Conservation (phyloP, 92 coral and sea anemone genomes). For the Hydrozoanthus gracilis region DNA sequence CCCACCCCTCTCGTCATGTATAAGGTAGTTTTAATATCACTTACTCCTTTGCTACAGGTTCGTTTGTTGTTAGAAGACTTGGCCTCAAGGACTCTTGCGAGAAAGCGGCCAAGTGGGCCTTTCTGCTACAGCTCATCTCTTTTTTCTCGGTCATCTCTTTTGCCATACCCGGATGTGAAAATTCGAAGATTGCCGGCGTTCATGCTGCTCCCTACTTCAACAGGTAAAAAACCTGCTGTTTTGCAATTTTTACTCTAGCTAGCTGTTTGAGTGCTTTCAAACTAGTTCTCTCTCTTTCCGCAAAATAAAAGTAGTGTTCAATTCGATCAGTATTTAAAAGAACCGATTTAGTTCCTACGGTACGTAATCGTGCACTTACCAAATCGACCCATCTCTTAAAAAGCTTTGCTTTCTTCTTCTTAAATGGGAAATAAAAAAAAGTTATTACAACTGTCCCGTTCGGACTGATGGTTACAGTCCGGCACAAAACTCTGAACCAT, state of each 20-base stretch:
- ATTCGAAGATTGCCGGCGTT: conserved; percentile 13
- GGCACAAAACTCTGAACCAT: no score
- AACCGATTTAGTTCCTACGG: no score
- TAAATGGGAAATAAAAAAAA: no score
- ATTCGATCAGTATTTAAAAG: no score
- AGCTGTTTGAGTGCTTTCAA: neutral
- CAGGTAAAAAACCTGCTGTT: conserved; percentile 1
- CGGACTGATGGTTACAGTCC: no score
- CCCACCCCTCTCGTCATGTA: no score
- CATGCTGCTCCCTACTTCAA: conserved; percentile 16
- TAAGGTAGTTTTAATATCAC: neutral
- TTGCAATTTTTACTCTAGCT: neutral
- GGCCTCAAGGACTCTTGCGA: conserved; percentile 25
- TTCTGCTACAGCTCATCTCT: neutral
- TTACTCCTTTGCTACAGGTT: neutral
- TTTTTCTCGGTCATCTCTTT: neutral
- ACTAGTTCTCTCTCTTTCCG: neutral
- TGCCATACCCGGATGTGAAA: conserved; percentile 37
- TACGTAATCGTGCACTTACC: no score
- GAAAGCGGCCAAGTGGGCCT: conserved; percentile 36
- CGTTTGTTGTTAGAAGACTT: conserved; percentile 25
- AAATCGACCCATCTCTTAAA: no score
- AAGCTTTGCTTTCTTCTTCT: no score
- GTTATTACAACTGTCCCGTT: no score
- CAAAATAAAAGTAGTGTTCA: no score